Evolutionary conservation across 1,140 invertebrate species (phyloP).

Genomic region (Meloidogyne hapla): DNA sequence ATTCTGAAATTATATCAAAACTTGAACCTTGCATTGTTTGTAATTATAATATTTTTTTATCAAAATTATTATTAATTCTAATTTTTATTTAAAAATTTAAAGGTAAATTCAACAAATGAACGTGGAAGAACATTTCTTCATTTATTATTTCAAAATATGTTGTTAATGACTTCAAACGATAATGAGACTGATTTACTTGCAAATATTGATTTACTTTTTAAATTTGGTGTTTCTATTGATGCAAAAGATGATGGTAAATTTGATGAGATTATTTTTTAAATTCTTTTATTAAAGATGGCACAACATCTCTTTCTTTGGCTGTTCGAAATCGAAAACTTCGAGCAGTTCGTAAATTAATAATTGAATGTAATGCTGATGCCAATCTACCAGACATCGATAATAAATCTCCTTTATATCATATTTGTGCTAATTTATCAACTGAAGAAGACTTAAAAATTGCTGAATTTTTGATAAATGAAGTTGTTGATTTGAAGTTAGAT

Average conservation of each 20-base stretch:
- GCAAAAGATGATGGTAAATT: slow-evolving; percentile 7
- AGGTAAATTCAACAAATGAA: slow-evolving; percentile 16
- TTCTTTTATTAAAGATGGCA: background rate
- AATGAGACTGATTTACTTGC: background rate
- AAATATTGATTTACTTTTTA: slow-evolving; percentile 24
- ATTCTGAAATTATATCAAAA: slow-evolving; percentile 1
- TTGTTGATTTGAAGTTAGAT: background rate
- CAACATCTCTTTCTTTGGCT: slow-evolving; percentile 14
- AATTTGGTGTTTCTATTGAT: slow-evolving; percentile 10
- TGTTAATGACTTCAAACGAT: background rate
- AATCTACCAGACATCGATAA: slow-evolving; percentile 6
- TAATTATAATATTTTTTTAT: no score
- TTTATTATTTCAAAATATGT: slow-evolving; percentile 24
- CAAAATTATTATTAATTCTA: background rate
- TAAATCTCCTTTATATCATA: slow-evolving; percentile 14
- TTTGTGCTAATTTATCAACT: background rate
- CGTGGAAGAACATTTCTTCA: slow-evolving; percentile 24
- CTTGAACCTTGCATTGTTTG: slow-evolving; percentile 13
- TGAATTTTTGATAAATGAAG: slow-evolving; percentile 7
- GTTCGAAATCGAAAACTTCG: background rate
- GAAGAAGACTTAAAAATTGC: background rate
- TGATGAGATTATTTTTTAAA: background rate
- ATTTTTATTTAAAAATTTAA: background rate
- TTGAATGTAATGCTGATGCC: slow-evolving; percentile 13
- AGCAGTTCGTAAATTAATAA: slow-evolving; percentile 18